phyloP scores from a whole-genome alignment of 2,888 invertebrate species.

The Callyntrura sp. region DNA sequence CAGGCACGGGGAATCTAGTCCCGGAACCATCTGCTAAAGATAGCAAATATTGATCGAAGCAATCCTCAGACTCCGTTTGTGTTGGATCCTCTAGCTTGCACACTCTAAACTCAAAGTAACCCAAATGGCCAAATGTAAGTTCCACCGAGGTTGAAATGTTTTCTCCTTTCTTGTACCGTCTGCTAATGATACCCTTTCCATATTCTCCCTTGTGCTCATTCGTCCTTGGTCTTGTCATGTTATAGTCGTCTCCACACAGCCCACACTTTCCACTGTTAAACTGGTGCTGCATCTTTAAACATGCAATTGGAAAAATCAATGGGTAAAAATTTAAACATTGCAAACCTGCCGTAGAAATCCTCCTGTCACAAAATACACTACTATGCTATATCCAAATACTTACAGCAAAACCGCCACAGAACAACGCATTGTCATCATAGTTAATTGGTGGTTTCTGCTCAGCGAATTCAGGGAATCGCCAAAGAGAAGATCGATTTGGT shows the following conservation, averaged over 20 bases:
- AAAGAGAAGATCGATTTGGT: constrained; percentile 74
- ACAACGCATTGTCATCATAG: constrained; percentile 84
- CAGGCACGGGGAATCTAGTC: constrained; percentile 69
- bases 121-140: constrained; percentile 76
- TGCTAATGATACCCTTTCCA: constrained; percentile 72
- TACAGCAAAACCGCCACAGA: constrained; percentile 74
- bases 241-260: constrained; percentile 75
- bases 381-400: constrained; percentile 17
- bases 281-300: constrained; percentile 61
- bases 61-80: constrained; percentile 68
- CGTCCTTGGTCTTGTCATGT: constrained; percentile 69
- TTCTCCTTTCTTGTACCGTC: constrained; percentile 71
- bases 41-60: constrained; percentile 78
- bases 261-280: constrained; percentile 77
- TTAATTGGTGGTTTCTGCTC: constrained; percentile 68
- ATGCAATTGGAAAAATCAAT: neutral
- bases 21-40: constrained; percentile 58
- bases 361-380: neutral
- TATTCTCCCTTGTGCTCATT: constrained; percentile 76
- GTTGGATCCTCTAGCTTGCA: constrained; percentile 66
- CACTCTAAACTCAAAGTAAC: constrained; percentile 77
- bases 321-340: neutral
- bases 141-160: constrained; percentile 62
- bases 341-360: neutral
- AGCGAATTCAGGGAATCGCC: constrained; percentile 74